Conservation (phyloP, 2,797 vertebrate genomes). For the Pangasius larnaudii region DNA sequence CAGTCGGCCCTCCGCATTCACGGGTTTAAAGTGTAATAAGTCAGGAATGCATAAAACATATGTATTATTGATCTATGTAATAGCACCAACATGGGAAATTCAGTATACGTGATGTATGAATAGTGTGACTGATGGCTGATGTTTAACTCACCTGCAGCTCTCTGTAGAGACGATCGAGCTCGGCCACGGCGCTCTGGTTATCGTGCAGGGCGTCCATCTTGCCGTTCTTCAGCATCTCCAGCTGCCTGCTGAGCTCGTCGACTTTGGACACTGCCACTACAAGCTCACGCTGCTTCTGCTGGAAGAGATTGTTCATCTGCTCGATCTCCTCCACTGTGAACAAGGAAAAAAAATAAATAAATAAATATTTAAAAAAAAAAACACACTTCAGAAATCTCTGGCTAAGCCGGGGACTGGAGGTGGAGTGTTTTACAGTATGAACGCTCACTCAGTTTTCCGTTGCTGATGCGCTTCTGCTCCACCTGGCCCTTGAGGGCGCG, state of each 20-base stretch:
- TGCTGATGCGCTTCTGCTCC: constrained; percentile 91
- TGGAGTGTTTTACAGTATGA: no score
- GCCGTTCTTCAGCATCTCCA: constrained; percentile 88
- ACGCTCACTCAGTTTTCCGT: constrained; percentile 87
- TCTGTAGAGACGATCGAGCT: constrained; percentile 90
- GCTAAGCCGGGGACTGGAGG: no score
- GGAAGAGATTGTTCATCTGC: constrained; percentile 92
- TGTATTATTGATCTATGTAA: no score
- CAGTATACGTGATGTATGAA: no score
- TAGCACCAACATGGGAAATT: background rate
- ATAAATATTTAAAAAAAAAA: no score
- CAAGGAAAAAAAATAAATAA: no score
- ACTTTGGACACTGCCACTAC: constrained; percentile 86
- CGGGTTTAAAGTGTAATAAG: no score
- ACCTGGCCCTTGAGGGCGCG: constrained; percentile 89
- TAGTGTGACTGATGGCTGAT: background rate
- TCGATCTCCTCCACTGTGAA: constrained; percentile 91
- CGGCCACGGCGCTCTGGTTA: constrained; percentile 79
- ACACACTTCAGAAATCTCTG: no score
- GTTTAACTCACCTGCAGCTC: constrained; percentile 89
- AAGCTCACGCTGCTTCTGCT: constrained; percentile 94
- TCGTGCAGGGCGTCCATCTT: constrained; percentile 84
- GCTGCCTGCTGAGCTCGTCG: constrained; percentile 89
- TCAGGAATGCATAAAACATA: no score
- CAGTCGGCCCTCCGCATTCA: no score